phyloP scores from a whole-genome alignment of 2,797 vertebrate genomes.

The Xyrichtys novacula region DNA sequence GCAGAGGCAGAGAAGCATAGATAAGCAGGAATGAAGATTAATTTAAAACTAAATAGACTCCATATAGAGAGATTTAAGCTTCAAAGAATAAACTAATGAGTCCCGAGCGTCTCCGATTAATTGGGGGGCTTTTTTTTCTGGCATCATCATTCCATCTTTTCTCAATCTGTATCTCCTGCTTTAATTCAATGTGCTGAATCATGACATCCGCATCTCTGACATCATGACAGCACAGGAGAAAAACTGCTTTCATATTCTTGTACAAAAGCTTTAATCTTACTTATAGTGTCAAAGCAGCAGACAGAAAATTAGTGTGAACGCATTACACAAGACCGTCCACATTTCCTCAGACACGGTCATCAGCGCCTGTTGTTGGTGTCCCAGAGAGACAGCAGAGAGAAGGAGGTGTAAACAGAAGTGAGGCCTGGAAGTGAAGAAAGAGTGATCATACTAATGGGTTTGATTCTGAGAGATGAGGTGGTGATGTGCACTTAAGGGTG shows the following conservation, averaged over 20 bases:
- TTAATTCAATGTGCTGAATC: constrained; percentile 49
- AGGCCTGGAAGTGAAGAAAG: constrained; percentile 47
- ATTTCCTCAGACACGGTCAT: constrained; percentile 18
- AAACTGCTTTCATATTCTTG: constrained; percentile 28
- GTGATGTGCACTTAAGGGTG: constrained; percentile 46
- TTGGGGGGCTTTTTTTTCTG: constrained; percentile 39
- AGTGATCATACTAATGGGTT: constrained; percentile 46
- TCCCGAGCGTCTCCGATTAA: constrained; percentile 51
- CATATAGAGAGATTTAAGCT: constrained; percentile 43
- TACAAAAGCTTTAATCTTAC: constrained; percentile 30
- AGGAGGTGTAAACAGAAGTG: constrained; percentile 52
- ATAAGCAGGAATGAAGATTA: constrained; percentile 54
- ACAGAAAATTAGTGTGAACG: constrained; percentile 11
- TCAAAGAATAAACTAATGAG: constrained; percentile 67
- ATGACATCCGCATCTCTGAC: constrained; percentile 29
- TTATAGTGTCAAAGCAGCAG: background rate
- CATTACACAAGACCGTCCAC: background rate
- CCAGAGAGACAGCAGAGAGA: constrained; percentile 14
- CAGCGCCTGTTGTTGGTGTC: constrained; percentile 27
- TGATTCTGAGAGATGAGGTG: constrained; percentile 60
- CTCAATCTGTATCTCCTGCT: constrained; percentile 39
- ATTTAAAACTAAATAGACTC: constrained; percentile 53
- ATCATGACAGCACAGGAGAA: constrained; percentile 24
- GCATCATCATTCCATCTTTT: constrained; percentile 45
- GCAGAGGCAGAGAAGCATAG: constrained; percentile 45